phyloP scores from a whole-genome alignment of 2,113 vertebrate genomes.

The Ranitomeya imitator region DNA sequence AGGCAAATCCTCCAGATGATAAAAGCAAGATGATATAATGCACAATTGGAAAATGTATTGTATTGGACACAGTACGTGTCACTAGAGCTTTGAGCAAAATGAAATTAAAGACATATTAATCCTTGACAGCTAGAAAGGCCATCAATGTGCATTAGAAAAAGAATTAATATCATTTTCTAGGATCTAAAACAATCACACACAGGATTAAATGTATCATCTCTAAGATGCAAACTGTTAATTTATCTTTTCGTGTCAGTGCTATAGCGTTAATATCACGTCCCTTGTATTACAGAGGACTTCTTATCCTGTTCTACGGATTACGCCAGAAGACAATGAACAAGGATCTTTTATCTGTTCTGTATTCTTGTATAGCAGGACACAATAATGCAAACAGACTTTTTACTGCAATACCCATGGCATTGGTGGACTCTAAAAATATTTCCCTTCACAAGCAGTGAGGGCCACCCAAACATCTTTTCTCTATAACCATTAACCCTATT shows the following conservation, averaged over 20 bases:
- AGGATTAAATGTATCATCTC: constrained; percentile 50
- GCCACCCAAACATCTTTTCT: not conserved
- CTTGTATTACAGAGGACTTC: constrained; percentile 2
- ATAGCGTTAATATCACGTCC: not conserved
- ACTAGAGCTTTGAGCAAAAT: constrained; percentile 40
- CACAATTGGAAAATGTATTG: constrained; percentile 31
- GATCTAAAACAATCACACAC: constrained; percentile 44
- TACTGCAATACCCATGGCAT: not conserved
- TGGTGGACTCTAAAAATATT: not conserved
- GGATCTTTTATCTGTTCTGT: not conserved
- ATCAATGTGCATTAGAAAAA: constrained; percentile 48
- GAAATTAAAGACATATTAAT: constrained; percentile 55
- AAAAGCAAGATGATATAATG: constrained; percentile 35
- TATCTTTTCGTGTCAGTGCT: constrained; percentile 24
- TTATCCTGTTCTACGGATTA: constrained; percentile 15
- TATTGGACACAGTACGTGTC: constrained; percentile 37
- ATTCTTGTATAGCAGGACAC: not conserved
- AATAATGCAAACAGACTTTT: not conserved
- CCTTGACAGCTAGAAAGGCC: constrained; percentile 45
- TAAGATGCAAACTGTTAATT: constrained; percentile 50
- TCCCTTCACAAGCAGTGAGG: not conserved
- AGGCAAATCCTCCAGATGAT: constrained; percentile 21
- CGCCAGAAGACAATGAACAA: not conserved
- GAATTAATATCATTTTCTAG: constrained; percentile 50
- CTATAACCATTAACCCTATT: not conserved